Percentiles rank a stretch among this genome's conserved stretches.
Conservation (phyloP, 2,888 invertebrate species). For the Luperina testacea region DNA sequence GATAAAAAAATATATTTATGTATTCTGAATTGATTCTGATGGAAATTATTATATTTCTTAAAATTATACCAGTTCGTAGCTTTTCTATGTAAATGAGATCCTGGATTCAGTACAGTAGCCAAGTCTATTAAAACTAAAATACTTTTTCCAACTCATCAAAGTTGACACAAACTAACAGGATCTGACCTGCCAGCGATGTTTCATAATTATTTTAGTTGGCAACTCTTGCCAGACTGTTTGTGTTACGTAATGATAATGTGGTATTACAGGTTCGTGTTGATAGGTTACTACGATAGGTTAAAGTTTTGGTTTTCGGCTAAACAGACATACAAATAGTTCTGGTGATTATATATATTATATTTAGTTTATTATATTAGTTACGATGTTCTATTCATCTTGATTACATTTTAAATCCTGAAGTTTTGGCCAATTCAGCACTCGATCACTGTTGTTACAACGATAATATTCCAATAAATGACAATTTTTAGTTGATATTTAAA, state of each 20-base stretch:
- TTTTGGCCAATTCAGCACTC: background rate
- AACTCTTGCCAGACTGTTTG: background rate
- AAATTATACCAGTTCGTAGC: background rate
- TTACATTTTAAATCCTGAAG: background rate
- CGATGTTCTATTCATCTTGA: background rate
- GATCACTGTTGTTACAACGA: background rate
- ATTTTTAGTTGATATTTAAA: background rate
- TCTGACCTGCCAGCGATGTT: background rate
- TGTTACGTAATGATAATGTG: background rate
- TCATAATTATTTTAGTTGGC: background rate
- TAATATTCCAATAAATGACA: background rate
- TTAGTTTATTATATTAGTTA: no score
- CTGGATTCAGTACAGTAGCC: background rate
- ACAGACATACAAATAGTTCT: no score
- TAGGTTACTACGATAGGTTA: background rate
- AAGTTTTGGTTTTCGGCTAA: no score
- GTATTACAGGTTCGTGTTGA: background rate
- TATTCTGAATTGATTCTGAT: no score
- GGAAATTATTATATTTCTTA: no score
- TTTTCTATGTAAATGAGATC: no score
- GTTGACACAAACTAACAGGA: background rate
- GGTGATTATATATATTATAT: no score
- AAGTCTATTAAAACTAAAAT: background rate
- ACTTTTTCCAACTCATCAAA: background rate
- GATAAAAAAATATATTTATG: no score